These are phyloP conservation scores for Drosophila sproati DNA, from an alignment of 1,140 invertebrate species.

Conservation along the genomic window DNA sequence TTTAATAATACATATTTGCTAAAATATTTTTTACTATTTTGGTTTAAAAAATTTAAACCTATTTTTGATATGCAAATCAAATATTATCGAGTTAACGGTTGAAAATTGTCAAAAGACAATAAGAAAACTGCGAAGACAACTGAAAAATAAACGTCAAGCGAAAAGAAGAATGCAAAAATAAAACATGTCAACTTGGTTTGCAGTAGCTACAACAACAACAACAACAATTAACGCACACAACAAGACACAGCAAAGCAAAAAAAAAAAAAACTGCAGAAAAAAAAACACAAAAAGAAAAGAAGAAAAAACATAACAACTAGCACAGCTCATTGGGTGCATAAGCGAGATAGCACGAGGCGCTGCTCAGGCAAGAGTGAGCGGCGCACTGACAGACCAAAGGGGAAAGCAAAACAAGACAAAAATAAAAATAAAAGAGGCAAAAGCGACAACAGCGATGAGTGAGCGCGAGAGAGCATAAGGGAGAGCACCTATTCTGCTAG, in stretches of 20 bases:
- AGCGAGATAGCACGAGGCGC: slow-evolving; percentile 57
- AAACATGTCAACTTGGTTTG: slow-evolving; percentile 38
- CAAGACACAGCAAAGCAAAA: slow-evolving; percentile 27
- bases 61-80: not conserved
- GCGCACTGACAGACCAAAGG: slow-evolving; percentile 28
- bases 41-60: too few relatives aligned
- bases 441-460: not conserved
- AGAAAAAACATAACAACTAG: slow-evolving; percentile 45
- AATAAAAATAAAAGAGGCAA: slow-evolving; percentile 8
- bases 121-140: slow-evolving; percentile 22
- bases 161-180: slow-evolving; percentile 48
- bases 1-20: too few relatives aligned
- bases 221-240: slow-evolving; percentile 59
- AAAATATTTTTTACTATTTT: too few relatives aligned
- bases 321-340: slow-evolving; percentile 60
- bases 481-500: slow-evolving; percentile 12
- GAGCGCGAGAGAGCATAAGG: slow-evolving; percentile 4
- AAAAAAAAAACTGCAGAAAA: slow-evolving; percentile 16
- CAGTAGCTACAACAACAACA: slow-evolving; percentile 43
- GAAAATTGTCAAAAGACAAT: slow-evolving; percentile 15
- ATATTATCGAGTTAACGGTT: slow-evolving; percentile 21
- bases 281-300: slow-evolving; percentile 15
- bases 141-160: slow-evolving; percentile 37
- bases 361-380: slow-evolving; percentile 37
- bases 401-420: slow-evolving; percentile 34